Evolutionary conservation across 2,113 vertebrate species (phyloP), one percentile per base, ranked within the genome.

Genomic region (Sinocyclocheilus anophthalmus): DNA sequence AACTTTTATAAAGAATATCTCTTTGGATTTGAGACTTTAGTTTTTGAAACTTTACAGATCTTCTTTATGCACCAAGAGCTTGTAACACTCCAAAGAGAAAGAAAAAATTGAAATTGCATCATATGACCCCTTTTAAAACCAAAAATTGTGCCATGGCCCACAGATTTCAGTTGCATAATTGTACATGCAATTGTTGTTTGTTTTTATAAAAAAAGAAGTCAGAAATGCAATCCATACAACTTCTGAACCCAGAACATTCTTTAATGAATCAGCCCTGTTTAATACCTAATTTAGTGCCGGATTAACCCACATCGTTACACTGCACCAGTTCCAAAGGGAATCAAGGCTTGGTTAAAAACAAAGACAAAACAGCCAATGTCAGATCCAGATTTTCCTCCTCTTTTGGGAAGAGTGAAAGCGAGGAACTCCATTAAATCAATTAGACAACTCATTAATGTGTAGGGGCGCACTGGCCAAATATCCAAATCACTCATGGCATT

Each of bases 351-450:
- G 18, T 37, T 70, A 1, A 70, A 39, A 57, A 57, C 16, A 57
- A 57, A 57, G 55, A 7, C 55, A 37, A 37, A 37, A 37, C 37
- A 37, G 37, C 37, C 42, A 72, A 42, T 72, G 7, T n/a, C 69
- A 72, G 9, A 12, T 72, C 37, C 0, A 6, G 4, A 18, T 55
- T 55, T 70, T 75, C 18, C 12, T 12, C 45, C 45, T 50, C 77
- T 16, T 83, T 26, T 8, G 48, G 83, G 80, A 87, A 84, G 78
- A 77, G 81, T 78, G n/a, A 48, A 70, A 67, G 45, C 79, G 75
- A 87, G 73, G 83, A 86, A 88, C 89, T 88, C 87, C 83, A 81
- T 88, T 90, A 87, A 92, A 88, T 90, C 82, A 88, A 87, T 90
- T 87, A 90, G 84, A 72, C n/a, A 85, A 42, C 85, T 86, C 87